Evolutionary conservation across 2,113 vertebrate genomes (phyloP), one percentile per base, ranked within the genome.

Genomic region (Salvator merianae): DNA sequence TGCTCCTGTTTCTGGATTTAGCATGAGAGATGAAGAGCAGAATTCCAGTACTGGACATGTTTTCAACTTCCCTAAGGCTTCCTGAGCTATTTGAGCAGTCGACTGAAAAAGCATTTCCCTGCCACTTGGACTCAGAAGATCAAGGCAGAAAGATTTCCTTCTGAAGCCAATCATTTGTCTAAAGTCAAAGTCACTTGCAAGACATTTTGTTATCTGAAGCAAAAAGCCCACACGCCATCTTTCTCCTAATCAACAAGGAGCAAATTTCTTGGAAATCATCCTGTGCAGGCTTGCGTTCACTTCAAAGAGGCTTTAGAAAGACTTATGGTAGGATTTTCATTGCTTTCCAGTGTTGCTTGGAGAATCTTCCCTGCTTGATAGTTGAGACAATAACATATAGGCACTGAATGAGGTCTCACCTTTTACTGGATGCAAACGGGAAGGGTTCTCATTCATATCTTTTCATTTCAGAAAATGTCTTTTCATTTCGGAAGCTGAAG

Each of bases 401-500:
- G 8, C 34, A 76, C 14, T 53, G 72, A 50, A 28, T 34, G 1
- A 75, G 63, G 55, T 20, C 22, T 69, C 30, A n/a, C 40, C 18
- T 50, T n/a, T 69, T 69, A 50, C 43, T 69, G 40, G 62, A 50
- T 50, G 78, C 28, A 50, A 53, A 69, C 34, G 40, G 18, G 47
- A 66, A 68, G 30, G 65, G 20, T 69, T 80, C 77, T 43, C 40
- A 69, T 69, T 50, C 40, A 12, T 80, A 26, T 32, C 9, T 50
- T 20, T 66, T 50, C 7, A 18, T 53, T 20, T 20, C 10, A 18
- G 14, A 59, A 59, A 59, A 59, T 59, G 59, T 34, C 62, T 50
- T 66, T 65, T 66, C 72, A 83, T 76, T 68, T 53, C 82, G 30
- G 63, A 68, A 68, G 22, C 24, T 30, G 72, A 68, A 83, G 72